phyloP scores from a whole-genome alignment of 1,140 invertebrate species.

The Papilio xuthus region DNA sequence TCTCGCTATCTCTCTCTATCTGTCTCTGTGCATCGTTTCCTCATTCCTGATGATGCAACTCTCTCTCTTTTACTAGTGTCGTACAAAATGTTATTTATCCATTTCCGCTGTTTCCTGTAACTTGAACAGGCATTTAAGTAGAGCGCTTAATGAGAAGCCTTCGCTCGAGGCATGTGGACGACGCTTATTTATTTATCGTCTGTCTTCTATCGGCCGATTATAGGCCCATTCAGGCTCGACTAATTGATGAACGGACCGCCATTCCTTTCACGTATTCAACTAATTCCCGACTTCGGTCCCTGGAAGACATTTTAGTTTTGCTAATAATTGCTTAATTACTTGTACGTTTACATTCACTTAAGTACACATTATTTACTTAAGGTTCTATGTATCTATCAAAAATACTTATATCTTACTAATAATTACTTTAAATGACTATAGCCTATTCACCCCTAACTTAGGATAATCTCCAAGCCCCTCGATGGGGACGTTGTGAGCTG shows the following conservation, averaged over 20 bases:
- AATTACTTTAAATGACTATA: too few species aligned
- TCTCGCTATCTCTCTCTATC: too few species aligned
- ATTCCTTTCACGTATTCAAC: constrained; percentile 39
- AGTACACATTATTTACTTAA: neutral
- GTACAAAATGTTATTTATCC: neutral
- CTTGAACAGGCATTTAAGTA: constrained; percentile 40
- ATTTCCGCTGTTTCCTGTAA: constrained; percentile 6
- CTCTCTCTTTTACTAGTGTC: neutral
- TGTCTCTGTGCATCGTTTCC: too few species aligned
- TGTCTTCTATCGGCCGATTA: constrained; percentile 52
- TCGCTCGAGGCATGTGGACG: constrained; percentile 48
- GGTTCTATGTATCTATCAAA: neutral
- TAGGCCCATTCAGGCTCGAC: constrained; percentile 43
- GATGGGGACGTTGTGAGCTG: too few species aligned
- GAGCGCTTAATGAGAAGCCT: constrained; percentile 52
- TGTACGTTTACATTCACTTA: constrained; percentile 19
- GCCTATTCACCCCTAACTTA: too few species aligned
- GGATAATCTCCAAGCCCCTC: too few species aligned
- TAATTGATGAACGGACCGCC: constrained; percentile 48
- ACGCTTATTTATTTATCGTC: constrained; percentile 59
- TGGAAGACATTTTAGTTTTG: constrained; percentile 30
- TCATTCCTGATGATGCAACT: too few species aligned
- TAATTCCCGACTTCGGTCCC: constrained; percentile 30
- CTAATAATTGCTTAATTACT: constrained; percentile 33
- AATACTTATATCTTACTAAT: too few species aligned